phyloP scores from a whole-genome alignment of 2,888 invertebrate genomes.

The Schrankia costaestrigalis region DNA sequence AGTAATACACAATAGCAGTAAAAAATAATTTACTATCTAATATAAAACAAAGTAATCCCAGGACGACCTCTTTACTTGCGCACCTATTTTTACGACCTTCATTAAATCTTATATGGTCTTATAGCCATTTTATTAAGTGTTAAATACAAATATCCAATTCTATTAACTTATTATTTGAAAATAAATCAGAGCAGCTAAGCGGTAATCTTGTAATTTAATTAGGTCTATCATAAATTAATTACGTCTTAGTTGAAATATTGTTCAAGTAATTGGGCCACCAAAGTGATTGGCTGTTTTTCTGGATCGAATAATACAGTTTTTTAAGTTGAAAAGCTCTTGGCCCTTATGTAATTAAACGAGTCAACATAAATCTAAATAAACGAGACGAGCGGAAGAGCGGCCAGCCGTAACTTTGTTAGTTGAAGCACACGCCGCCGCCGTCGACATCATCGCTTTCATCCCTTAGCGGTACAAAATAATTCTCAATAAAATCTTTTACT shows the following conservation, averaged over 20 bases:
- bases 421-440: conserved; percentile 32
- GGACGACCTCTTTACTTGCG: too few relatives aligned
- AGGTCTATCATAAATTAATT: conserved; percentile 18
- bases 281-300: conserved; percentile 27
- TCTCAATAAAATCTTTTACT: conserved; percentile 33
- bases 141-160: too few relatives aligned
- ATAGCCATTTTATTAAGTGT: too few relatives aligned
- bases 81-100: too few relatives aligned
- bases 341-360: conserved; percentile 51
- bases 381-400: conserved; percentile 45
- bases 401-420: conserved; percentile 56
- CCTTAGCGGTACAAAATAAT: conserved; percentile 30
- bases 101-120: too few relatives aligned
- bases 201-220: conserved; percentile 19
- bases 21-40: too few relatives aligned
- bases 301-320: conserved; percentile 27
- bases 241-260: conserved; percentile 20
- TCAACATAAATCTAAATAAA: conserved; percentile 55
- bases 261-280: conserved; percentile 29
- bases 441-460: conserved; percentile 13
- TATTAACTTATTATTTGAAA: too few relatives aligned
- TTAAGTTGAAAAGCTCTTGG: conserved; percentile 33
- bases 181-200: too few relatives aligned
- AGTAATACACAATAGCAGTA: too few relatives aligned
- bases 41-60: too few relatives aligned